Percentiles rank a stretch among this genome's conserved stretches.
Evolutionary conservation across 2,113 vertebrate species (phyloP).

Genomic region (Brienomyrus longianalis): DNA sequence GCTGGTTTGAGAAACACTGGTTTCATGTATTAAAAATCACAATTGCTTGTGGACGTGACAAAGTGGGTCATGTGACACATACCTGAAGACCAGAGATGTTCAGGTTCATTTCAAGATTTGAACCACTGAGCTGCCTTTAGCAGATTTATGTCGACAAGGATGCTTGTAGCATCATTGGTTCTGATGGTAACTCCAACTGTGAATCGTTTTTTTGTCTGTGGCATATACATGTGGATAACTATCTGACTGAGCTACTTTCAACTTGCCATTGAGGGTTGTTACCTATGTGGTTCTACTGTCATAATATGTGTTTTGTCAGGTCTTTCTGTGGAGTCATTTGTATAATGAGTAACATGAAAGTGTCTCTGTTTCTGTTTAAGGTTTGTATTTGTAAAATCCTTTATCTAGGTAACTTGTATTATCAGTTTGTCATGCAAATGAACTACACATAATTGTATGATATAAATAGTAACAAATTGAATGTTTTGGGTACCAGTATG

Average conservation of each 20-base stretch:
- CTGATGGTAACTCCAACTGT: conserved; percentile 21
- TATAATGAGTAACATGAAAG: background rate
- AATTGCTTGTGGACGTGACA: background rate
- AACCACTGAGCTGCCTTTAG: conserved; percentile 1
- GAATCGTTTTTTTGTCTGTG: conserved; percentile 21
- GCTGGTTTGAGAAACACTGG: no score
- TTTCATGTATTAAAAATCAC: background rate
- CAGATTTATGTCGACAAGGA: background rate
- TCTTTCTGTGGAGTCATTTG: background rate
- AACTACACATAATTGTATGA: background rate
- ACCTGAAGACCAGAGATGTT: background rate
- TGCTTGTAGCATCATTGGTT: background rate
- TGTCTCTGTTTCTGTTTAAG: background rate
- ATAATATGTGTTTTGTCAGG: conserved; percentile 2
- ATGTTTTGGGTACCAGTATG: background rate
- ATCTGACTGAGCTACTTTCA: conserved; percentile 37
- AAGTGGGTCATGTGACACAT: background rate
- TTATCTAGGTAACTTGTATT: background rate
- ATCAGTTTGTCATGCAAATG: background rate
- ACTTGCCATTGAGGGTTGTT: conserved; percentile 22
- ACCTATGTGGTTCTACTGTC: conserved; percentile 23
- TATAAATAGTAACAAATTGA: background rate
- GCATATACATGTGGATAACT: conserved; percentile 32
- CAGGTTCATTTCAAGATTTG: background rate
- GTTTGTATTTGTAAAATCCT: background rate